These are phyloP conservation scores for Mormyrus iriodes DNA, from an alignment of 2,113 vertebrate species.

Conservation along the genomic window DNA sequence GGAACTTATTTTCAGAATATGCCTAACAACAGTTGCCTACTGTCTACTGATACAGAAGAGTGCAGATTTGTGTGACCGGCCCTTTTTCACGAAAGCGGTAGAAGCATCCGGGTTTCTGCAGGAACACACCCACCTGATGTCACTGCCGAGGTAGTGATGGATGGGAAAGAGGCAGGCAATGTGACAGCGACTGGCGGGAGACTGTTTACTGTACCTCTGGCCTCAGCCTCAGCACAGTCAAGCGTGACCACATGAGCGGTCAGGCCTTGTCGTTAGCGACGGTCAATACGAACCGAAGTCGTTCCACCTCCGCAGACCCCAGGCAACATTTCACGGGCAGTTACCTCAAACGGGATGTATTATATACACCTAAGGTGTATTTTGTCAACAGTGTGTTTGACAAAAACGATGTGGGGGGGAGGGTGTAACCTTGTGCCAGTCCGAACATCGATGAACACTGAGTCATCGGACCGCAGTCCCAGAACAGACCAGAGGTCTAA, in stretches of 20 bases:
- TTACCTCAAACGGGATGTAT: neutral
- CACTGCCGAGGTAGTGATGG: neutral
- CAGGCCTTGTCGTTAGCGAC: neutral
- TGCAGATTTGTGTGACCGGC: neutral
- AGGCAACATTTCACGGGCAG: neutral
- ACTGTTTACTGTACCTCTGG: neutral
- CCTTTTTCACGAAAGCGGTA: neutral
- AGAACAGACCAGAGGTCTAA: neutral
- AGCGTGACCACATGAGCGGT: neutral
- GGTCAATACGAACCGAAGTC: neutral
- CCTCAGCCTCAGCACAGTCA: neutral
- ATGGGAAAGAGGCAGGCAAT: neutral
- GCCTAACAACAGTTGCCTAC: neutral
- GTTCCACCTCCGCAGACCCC: neutral
- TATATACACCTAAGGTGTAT: neutral
- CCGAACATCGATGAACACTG: neutral
- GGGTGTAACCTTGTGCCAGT: neutral
- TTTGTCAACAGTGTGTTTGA: constrained; percentile 3
- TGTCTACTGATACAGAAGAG: neutral
- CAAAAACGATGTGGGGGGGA: neutral
- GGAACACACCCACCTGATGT: neutral
- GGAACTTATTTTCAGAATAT: neutral
- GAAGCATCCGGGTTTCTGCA: neutral
- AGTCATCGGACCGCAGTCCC: neutral
- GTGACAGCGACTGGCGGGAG: neutral